These are phyloP conservation scores for Spondyliosoma cantharus DNA, from an alignment of 2,797 vertebrate genomes.

Conservation along the genomic window DNA sequence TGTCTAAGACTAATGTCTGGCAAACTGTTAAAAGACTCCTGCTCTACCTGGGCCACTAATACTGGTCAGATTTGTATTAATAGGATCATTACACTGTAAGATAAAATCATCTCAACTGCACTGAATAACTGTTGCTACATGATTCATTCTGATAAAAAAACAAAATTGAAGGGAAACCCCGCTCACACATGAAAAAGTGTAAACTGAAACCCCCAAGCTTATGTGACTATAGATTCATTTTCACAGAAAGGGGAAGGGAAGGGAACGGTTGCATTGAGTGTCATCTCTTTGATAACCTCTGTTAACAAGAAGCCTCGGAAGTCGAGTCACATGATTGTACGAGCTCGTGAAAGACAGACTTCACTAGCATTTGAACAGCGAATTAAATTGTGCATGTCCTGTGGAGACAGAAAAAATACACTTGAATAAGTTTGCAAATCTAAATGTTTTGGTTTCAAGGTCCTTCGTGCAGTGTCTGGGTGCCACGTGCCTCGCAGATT, in stretches of 20 bases:
- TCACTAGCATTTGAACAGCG: constrained; percentile 9
- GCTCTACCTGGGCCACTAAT: too few relatives aligned
- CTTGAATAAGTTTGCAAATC: background rate
- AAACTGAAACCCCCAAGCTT: constrained; percentile 11
- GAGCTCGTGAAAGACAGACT: constrained; percentile 19
- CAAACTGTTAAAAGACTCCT: background rate
- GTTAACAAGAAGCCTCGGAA: constrained; percentile 15
- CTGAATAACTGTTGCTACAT: background rate
- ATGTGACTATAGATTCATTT: accelerated
- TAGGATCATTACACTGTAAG: too few relatives aligned
- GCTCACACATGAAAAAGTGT: background rate
- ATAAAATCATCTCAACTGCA: background rate
- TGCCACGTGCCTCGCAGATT: constrained; percentile 57
- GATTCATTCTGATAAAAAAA: background rate
- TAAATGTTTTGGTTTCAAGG: constrained; percentile 10
- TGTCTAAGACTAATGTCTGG: background rate
- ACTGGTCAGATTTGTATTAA: too few relatives aligned
- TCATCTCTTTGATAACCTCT: background rate
- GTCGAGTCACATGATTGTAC: constrained; percentile 2
- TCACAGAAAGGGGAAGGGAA: constrained; percentile 9
- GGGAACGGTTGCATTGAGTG: background rate
- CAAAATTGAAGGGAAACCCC: constrained; percentile 36
- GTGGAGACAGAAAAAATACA: constrained; percentile 17
- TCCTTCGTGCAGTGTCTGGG: background rate
- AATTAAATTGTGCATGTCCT: constrained; percentile 10